These are phyloP conservation scores for Umimayanthus kanabou DNA, from an alignment of 92 coral and sea anemone genomes.

Conservation along the genomic window DNA sequence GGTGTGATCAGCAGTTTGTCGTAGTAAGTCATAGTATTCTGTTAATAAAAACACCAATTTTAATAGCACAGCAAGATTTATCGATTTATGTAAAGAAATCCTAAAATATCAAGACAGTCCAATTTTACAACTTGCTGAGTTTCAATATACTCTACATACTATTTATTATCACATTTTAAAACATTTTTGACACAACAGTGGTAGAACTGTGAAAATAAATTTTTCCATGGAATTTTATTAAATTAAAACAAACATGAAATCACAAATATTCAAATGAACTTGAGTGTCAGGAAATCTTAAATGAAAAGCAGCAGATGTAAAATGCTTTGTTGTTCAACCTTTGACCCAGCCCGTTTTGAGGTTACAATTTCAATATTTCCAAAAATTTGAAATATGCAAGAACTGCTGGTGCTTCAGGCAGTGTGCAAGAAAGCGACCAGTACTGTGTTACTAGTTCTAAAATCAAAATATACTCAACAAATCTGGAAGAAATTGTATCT, in stretches of 20 bases:
- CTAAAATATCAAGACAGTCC: too few species aligned
- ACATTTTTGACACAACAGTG: background rate
- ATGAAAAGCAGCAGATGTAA: background rate
- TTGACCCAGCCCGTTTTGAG: background rate
- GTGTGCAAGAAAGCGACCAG: background rate
- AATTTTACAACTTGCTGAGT: background rate
- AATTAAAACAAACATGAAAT: too few species aligned
- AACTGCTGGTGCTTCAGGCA: background rate
- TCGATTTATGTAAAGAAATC: too few species aligned
- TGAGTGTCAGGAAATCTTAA: background rate
- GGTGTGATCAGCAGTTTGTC: too few species aligned
- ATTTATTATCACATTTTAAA: too few species aligned
- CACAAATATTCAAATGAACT: background rate
- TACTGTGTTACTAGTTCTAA: background rate
- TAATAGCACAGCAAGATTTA: background rate
- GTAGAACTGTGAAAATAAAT: too few species aligned
- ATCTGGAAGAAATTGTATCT: background rate
- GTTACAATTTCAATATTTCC: slow-evolving; percentile 6
- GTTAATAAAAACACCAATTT: background rate
- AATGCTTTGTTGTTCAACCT: background rate
- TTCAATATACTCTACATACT: too few species aligned
- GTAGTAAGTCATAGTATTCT: too few species aligned
- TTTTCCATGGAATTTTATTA: too few species aligned
- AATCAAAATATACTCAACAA: background rate
- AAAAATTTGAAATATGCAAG: background rate